phyloP scores from a whole-genome alignment of 2,888 invertebrate genomes.

The Scaptomyza parva region DNA sequence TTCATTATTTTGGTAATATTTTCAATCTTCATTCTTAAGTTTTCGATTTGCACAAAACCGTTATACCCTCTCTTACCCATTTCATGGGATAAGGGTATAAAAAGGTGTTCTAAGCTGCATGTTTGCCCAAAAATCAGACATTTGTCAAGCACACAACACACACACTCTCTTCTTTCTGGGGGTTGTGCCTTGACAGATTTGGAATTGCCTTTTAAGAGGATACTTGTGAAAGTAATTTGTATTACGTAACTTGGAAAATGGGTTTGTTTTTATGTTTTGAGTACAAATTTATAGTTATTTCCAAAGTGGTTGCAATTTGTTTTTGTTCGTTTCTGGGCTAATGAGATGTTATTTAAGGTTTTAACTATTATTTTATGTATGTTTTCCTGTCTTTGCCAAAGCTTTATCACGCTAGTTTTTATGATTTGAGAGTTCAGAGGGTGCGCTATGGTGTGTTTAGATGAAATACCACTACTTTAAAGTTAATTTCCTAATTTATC shows the following conservation, averaged over 20 bases:
- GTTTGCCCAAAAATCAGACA: constrained; percentile 7
- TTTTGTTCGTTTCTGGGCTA: neutral
- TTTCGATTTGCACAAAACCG: too few relatives aligned
- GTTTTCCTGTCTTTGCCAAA: neutral
- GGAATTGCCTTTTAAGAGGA: constrained; percentile 22
- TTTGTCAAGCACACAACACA: constrained; percentile 14
- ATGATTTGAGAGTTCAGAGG: neutral
- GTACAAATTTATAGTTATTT: neutral
- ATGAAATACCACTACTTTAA: too few relatives aligned
- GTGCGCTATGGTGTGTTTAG: too few relatives aligned
- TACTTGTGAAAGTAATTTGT: constrained; percentile 14
- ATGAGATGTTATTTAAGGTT: neutral
- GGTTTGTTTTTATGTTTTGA: neutral
- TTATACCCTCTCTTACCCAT: too few relatives aligned
- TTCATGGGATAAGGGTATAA: too few relatives aligned
- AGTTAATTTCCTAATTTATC: too few relatives aligned
- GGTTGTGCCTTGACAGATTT: constrained; percentile 17
- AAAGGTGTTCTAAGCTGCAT: constrained; percentile 24
- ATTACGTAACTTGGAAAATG: neutral
- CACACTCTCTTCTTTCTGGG: neutral
- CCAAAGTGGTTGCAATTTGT: neutral
- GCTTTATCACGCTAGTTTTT: neutral
- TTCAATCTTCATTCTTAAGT: too few relatives aligned
- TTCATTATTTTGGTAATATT: too few relatives aligned
- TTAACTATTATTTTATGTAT: neutral